Evolutionary conservation across 1,140 invertebrate species (phyloP).

Genomic region (Drosophila novamexicana): DNA sequence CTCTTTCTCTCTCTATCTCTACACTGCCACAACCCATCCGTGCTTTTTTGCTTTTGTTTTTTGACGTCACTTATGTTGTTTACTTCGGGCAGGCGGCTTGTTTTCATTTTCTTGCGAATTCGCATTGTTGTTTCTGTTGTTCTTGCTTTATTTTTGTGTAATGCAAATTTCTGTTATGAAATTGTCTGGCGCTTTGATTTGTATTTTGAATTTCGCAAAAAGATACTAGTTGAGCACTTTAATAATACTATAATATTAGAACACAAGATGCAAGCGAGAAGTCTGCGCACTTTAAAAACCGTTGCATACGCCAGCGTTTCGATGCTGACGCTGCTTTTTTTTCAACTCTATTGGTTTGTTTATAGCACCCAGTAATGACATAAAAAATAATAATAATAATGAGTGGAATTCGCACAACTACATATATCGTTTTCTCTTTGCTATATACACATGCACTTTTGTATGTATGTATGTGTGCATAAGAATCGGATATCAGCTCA

Average conservation of each 20-base stretch:
- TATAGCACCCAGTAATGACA: constrained; percentile 48
- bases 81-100: constrained; percentile 62
- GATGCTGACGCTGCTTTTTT: constrained; percentile 61
- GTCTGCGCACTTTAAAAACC: constrained; percentile 15
- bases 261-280: constrained; percentile 21
- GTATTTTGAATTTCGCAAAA: constrained; percentile 66
- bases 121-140: constrained; percentile 42
- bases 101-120: constrained; percentile 70
- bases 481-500: constrained; percentile 24
- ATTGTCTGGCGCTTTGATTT: constrained; percentile 75
- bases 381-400: constrained; percentile 18
- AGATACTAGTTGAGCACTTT: constrained; percentile 66
- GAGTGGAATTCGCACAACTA: constrained; percentile 25
- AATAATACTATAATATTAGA: constrained; percentile 35
- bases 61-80: constrained; percentile 82
- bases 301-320: constrained; percentile 17
- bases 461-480: background rate
- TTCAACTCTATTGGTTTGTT: constrained; percentile 64
- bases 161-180: constrained; percentile 81
- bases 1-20: constrained; percentile 19
- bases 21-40: constrained; percentile 22
- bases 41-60: constrained; percentile 45
- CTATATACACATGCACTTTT: background rate
- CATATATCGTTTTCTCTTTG: constrained; percentile 24
- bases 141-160: constrained; percentile 46